These are phyloP conservation scores for Aurelia sp. DNA, from an alignment of 30 jellyfish, hydroid and myxozoan genomes.

Conservation along the genomic window DNA sequence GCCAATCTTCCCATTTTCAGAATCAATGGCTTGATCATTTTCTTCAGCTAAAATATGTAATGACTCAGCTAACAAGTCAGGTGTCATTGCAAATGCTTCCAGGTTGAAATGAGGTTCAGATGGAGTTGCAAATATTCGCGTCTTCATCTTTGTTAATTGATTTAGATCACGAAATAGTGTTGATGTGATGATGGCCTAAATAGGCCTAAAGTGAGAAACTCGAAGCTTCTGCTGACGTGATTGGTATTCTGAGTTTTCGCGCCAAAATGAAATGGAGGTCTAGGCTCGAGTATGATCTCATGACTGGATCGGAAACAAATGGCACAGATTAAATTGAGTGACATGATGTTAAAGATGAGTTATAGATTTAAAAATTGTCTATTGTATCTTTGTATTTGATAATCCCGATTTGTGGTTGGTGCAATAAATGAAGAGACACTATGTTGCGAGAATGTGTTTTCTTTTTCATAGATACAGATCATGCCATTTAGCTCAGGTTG, in stretches of 20 bases:
- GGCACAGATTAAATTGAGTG: too few species aligned
- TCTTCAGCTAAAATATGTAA: conserved; percentile 83
- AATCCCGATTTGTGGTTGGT: too few species aligned
- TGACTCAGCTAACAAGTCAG: conserved; percentile 82
- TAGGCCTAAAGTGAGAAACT: not conserved
- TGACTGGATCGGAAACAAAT: too few species aligned
- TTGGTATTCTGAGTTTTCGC: conserved; percentile 7
- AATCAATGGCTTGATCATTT: conserved; percentile 58
- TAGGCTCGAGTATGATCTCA: too few species aligned
- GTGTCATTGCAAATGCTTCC: conserved; percentile 49
- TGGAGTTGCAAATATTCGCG: conserved; percentile 80
- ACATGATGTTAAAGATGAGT: too few species aligned
- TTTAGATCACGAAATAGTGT: not conserved
- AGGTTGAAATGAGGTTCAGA: conserved; percentile 81
- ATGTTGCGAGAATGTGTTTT: too few species aligned
- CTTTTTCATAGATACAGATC: too few species aligned
- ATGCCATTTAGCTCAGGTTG: too few species aligned
- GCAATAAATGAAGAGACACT: too few species aligned
- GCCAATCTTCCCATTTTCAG: conserved; percentile 57
- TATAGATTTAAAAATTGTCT: too few species aligned
- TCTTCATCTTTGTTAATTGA: conserved; percentile 14
- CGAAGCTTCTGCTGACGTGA: conserved; percentile 7
- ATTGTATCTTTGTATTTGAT: too few species aligned
- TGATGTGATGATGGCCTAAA: not conserved
- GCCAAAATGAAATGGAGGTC: not conserved